Percentiles rank a stretch among this genome's conserved stretches.
These are phyloP conservation scores for Ciconia maguari DNA, from an alignment of 2,113 vertebrate genomes.

Conservation along the genomic window DNA sequence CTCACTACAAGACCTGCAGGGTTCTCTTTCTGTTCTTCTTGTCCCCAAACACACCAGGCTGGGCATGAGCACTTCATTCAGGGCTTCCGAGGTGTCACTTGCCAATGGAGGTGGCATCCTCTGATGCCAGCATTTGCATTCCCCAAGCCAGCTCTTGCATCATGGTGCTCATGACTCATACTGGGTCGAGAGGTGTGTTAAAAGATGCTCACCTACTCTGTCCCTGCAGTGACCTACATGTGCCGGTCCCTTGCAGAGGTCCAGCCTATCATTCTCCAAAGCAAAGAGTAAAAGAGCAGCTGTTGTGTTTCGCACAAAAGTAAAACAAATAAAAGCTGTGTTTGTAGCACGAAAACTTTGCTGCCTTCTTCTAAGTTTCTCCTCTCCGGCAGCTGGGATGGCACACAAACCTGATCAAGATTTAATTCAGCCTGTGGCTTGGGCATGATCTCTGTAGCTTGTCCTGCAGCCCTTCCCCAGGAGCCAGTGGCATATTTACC, in stretches of 20 bases:
- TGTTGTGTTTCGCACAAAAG: background rate
- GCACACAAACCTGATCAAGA: background rate
- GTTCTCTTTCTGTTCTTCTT: background rate
- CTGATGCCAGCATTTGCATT: background rate
- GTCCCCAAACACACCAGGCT: background rate
- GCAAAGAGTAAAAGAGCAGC: background rate
- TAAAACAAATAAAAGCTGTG: background rate
- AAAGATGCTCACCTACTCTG: background rate
- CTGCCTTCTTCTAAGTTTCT: background rate
- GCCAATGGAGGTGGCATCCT: background rate
- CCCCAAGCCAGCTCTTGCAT: background rate
- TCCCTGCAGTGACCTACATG: background rate
- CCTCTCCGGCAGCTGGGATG: background rate
- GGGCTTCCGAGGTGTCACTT: background rate
- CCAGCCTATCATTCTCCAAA: background rate
- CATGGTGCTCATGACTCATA: accelerated
- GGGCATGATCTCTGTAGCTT: background rate
- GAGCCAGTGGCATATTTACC: background rate
- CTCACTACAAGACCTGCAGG: accelerated
- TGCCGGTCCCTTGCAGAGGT: background rate
- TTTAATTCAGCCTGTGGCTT: background rate
- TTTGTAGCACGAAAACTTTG: background rate
- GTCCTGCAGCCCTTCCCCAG: background rate
- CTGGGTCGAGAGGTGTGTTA: background rate
- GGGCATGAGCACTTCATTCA: background rate